Evolutionary conservation across 2,797 vertebrate species (phyloP), one percentile per base, ranked within the genome.

Genomic region (Halcyon chelicuti): DNA sequence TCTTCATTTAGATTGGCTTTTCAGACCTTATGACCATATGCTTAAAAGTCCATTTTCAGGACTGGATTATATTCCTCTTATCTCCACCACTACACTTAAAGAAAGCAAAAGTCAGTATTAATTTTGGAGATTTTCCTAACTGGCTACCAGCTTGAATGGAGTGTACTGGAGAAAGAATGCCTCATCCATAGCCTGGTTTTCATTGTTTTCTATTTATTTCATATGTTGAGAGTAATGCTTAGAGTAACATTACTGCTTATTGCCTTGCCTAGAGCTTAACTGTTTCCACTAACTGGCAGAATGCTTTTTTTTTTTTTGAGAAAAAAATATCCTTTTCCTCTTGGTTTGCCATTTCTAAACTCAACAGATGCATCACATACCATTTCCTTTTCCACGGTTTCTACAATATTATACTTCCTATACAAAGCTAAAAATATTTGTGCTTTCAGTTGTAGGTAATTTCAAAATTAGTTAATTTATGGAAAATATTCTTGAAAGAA

Each of bases 1-100:
- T 97, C 91, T 96, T 93, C 86, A 81, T 86, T 71, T 90, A 88
- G 68, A 93, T 91, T 93, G 91, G 60, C 92, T 96, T 97, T 93
- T 95, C 88, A 96, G 93, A 85, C 91, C 72, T 5, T 92, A 86
- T 92, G 86, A 81, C 92, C 91, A 93, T 96, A 97, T 96, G 95
- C 83, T 97, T 93, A 76, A 90, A 97, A 97, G 91, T 97, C 97
- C 76, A 86, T 94, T 97, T 97, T 96, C 90, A 96, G 92, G 77
- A 85, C 62, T 67, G 78, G 94, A 86, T 88, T 78, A 73, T 93
- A 80, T 92, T 83, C 62, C 19, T 46, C 9, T 88, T 51, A 40
- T 87, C 46, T 93, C 33, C 47, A 55, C 20, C 76, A 71, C 16
- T 92, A 83, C 73, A 70, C 67, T 92, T 90, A 82, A 90, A 90